Conservation (phyloP, 2,113 vertebrate species). For the Euleptes europaea region DNA sequence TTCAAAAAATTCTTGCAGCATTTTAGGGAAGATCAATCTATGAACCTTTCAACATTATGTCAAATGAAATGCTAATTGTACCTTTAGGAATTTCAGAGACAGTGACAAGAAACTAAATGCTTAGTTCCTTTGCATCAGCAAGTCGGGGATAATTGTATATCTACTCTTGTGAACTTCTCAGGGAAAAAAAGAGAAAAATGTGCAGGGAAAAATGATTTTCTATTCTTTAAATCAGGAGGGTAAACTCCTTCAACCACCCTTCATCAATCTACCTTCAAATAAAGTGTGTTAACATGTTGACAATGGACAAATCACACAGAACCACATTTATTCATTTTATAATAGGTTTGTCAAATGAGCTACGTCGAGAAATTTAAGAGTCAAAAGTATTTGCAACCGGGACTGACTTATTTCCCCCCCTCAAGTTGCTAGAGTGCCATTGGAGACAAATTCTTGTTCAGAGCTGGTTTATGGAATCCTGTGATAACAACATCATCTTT, state of each 20-base stretch:
- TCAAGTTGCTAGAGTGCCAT: constrained; percentile 59
- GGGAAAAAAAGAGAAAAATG: constrained; percentile 76
- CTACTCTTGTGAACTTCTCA: constrained; percentile 87
- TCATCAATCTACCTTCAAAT: constrained; percentile 85
- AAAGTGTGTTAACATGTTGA: constrained; percentile 85
- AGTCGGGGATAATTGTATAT: constrained; percentile 91
- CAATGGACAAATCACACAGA: constrained; percentile 84
- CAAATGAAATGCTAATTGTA: constrained; percentile 99
- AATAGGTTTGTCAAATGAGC: constrained; percentile 84
- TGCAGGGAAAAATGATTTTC: constrained; percentile 80
- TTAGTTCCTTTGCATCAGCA: constrained; percentile 97
- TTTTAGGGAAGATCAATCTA: constrained; percentile 99
- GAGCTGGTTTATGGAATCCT: neutral
- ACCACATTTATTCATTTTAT: constrained; percentile 84
- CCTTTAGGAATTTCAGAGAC: constrained; percentile 99
- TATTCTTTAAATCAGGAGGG: constrained; percentile 84
- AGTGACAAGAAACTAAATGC: constrained; percentile 99
- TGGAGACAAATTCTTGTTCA: neutral
- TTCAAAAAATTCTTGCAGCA: constrained; percentile 93
- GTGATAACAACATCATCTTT: neutral
- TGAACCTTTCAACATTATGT: constrained; percentile 99
- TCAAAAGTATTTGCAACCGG: constrained; percentile 76
- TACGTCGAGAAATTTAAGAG: constrained; percentile 75
- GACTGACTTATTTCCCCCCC: constrained; percentile 64
- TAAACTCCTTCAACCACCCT: constrained; percentile 84